A percentile compares a stretch with the other conserved stretches of the same genome.
phyloP scores from a whole-genome alignment of 2,888 invertebrate species.

The Hemaris fuciformis region DNA sequence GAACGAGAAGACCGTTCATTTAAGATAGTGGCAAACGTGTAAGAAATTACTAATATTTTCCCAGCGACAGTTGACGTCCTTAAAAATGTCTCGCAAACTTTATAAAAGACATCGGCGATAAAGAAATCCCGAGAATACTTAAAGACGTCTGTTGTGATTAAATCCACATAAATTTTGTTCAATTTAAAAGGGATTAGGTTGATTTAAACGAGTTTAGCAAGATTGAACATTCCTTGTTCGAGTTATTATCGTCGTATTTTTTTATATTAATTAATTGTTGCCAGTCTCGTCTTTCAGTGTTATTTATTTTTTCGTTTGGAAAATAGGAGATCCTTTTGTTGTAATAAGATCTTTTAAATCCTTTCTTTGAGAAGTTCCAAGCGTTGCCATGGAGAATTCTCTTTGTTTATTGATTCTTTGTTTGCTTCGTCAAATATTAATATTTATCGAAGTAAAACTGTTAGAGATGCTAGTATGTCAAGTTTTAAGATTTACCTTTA shows the following conservation, averaged over 20 bases:
- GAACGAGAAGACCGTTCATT: not conserved
- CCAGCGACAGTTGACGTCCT: not conserved
- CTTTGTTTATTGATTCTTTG: too few species aligned
- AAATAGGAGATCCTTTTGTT: not conserved
- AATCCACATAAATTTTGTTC: conserved; percentile 56
- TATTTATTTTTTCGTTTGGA: not conserved
- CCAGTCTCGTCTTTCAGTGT: not conserved
- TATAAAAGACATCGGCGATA: conserved; percentile 44
- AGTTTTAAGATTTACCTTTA: too few species aligned
- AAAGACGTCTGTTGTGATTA: conserved; percentile 45
- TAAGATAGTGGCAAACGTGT: not conserved
- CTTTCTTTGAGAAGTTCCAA: too few species aligned
- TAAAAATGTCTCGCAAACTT: conserved; percentile 23
- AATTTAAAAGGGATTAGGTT: conserved; percentile 55
- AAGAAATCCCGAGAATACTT: conserved; percentile 34
- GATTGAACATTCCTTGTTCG: conserved; percentile 4
- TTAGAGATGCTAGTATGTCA: too few species aligned
- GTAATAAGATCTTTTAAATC: too few species aligned
- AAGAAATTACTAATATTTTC: not conserved
- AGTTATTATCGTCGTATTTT: conserved; percentile 20
- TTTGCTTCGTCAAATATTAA: too few species aligned
- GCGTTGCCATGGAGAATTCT: too few species aligned
- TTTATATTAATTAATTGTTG: conserved; percentile 23
- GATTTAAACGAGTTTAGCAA: conserved; percentile 20
- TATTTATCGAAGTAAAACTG: too few species aligned